Conservation (phyloP, 1,140 invertebrate species). For the Penaeus vannamei region DNA sequence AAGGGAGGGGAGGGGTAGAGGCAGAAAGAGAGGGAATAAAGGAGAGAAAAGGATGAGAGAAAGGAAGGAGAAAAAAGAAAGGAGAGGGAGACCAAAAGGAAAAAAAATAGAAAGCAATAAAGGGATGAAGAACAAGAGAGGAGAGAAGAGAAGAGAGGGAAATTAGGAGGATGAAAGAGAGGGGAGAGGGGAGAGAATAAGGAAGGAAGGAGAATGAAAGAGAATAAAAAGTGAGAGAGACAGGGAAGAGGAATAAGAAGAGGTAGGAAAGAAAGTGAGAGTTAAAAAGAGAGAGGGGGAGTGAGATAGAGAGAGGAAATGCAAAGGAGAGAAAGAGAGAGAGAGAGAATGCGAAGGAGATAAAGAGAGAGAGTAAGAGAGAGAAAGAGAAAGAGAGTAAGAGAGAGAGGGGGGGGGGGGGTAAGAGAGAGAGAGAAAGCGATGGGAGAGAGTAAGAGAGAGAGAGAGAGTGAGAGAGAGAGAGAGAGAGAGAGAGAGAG, state of each 20-base stretch:
- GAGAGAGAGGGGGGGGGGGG: not conserved
- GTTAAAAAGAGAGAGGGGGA: too few species aligned
- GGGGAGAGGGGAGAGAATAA: too few species aligned
- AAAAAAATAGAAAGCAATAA: not conserved
- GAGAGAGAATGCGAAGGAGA: too few species aligned
- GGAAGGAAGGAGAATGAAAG: too few species aligned
- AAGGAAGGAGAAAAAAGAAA: not conserved
- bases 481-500: not conserved
- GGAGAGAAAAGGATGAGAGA: not conserved
- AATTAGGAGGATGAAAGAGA: too few species aligned
- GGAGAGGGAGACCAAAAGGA: not conserved
- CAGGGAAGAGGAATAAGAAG: too few species aligned
- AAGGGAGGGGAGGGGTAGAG: not conserved
- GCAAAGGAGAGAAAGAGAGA: too few species aligned
- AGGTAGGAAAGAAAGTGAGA: too few species aligned
- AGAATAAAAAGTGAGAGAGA: too few species aligned
- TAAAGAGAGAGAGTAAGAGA: not conserved
- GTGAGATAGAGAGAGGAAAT: too few species aligned
- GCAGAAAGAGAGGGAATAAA: not conserved
- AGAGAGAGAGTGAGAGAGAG: slow-evolving; percentile 23
- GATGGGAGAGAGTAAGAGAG: not conserved
- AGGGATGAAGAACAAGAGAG: not conserved
- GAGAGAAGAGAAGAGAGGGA: not conserved
- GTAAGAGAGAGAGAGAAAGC: not conserved
- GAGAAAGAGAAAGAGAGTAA: not conserved